Conservation (phyloP, 2,888 invertebrate genomes). For the Hypolimnas misippus region DNA sequence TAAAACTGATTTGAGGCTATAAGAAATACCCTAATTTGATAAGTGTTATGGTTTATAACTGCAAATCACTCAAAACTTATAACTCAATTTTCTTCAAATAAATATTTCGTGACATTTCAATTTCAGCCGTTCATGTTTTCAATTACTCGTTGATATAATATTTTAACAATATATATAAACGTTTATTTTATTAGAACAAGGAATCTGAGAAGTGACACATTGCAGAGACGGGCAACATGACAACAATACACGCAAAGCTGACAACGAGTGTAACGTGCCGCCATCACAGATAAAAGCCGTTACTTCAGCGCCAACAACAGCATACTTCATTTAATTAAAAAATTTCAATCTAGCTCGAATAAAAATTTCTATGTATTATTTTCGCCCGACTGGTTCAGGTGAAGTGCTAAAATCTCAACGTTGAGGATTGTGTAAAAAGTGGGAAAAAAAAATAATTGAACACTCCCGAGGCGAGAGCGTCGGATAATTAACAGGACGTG, state of each 20-base stretch:
- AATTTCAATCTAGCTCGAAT: constrained; percentile 62
- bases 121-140: no score
- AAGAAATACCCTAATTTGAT: no score
- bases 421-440: constrained; percentile 75
- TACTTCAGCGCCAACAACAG: constrained; percentile 57
- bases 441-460: constrained; percentile 77
- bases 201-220: constrained; percentile 6
- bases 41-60: no score
- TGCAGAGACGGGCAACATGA: constrained; percentile 35
- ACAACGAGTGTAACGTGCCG: constrained; percentile 52
- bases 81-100: no score
- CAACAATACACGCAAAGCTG: constrained; percentile 47
- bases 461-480: constrained; percentile 75
- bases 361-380: constrained; percentile 68
- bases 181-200: constrained; percentile 1
- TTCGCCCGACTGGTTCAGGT: constrained; percentile 76
- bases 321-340: constrained; percentile 78
- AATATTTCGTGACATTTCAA: no score
- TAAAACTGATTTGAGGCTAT: no score
- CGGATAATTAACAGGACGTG: constrained; percentile 83
- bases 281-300: constrained; percentile 53
- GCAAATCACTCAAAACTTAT: no score
- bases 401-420: constrained; percentile 83
- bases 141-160: no score
- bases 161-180: background rate